Conservation (phyloP, 2,888 invertebrate species). For the Minunthozetes semirufus region DNA sequence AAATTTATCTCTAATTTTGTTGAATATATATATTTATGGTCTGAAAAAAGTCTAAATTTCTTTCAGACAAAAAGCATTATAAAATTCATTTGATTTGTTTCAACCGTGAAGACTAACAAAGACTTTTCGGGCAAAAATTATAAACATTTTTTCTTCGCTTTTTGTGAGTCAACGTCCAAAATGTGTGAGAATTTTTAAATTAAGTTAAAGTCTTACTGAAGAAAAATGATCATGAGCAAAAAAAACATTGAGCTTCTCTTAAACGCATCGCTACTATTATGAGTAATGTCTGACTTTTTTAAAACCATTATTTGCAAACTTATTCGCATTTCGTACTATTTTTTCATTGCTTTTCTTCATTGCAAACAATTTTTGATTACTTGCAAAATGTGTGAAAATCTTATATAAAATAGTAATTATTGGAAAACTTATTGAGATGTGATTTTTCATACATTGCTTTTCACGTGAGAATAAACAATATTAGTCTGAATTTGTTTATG, state of each 20-base stretch:
- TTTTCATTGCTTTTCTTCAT: neutral
- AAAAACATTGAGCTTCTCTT: neutral
- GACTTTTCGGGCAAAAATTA: slow-evolving; percentile 5
- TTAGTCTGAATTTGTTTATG: neutral
- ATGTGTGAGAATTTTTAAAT: slow-evolving; percentile 25
- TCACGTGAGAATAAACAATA: neutral
- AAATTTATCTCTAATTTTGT: neutral
- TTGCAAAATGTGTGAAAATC: neutral
- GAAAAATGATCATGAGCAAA: neutral
- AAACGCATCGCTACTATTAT: slow-evolving; percentile 18
- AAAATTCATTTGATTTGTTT: slow-evolving; percentile 21
- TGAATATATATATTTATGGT: too few relatives aligned
- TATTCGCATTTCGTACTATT: neutral
- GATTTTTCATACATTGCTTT: neutral
- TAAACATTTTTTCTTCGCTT: slow-evolving; percentile 4
- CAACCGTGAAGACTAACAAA: slow-evolving; percentile 25
- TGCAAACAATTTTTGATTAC: neutral
- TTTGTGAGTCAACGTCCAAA: slow-evolving; percentile 22
- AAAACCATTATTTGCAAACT: slow-evolving; percentile 6
- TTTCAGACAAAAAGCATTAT: neutral
- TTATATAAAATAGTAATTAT: neutral
- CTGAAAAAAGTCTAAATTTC: neutral
- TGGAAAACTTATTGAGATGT: neutral
- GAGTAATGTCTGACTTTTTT: neutral
- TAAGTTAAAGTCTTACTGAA: neutral